Conservation (phyloP, 2,797 vertebrate species). For the Thripadectes ignobilis region DNA sequence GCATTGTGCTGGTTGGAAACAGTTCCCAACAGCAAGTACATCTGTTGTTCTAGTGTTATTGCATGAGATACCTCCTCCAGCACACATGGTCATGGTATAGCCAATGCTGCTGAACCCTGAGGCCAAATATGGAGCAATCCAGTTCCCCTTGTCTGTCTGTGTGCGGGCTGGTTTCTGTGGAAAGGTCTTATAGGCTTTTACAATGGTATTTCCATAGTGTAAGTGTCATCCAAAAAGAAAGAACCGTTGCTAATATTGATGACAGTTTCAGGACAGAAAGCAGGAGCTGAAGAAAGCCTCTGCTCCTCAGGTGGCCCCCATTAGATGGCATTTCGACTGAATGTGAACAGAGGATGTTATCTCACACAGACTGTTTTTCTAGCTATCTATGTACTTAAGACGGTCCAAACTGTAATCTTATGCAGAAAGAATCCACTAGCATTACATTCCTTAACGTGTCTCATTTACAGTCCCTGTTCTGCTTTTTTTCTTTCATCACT, state of each 20-base stretch:
- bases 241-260: not conserved
- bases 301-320: not conserved
- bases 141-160: not conserved
- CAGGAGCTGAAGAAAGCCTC: not conserved
- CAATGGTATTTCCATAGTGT: not conserved
- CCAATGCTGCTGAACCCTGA: not conserved
- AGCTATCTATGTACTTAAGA: accelerated
- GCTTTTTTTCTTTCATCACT: not conserved
- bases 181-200: not conserved
- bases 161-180: not conserved
- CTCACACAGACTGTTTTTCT: not conserved
- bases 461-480: not conserved
- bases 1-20: not conserved
- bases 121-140: not conserved
- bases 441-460: not conserved
- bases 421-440: not conserved
- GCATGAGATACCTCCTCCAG: not conserved
- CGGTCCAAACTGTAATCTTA: not conserved
- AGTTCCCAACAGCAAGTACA: not conserved
- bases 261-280: not conserved
- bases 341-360: not conserved
- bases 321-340: not conserved
- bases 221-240: not conserved
- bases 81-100: not conserved
- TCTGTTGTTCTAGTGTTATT: not conserved